These are phyloP conservation scores for Solenodon paradoxus DNA, from an alignment of 2,113 vertebrate genomes.

Conservation along the genomic window DNA sequence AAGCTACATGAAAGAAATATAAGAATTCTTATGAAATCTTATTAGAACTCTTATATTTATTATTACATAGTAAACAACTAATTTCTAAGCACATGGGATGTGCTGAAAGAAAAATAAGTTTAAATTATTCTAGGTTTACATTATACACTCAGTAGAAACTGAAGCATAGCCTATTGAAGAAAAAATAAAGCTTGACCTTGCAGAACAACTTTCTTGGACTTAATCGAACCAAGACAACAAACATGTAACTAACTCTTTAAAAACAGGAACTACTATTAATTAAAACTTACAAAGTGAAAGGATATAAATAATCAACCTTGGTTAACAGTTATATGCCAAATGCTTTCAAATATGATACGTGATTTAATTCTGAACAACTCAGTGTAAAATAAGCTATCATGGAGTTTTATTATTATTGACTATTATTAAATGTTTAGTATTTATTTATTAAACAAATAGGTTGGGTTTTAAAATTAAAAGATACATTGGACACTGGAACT, in stretches of 20 bases:
- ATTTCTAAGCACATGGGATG: background rate
- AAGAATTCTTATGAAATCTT: background rate
- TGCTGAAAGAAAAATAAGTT: background rate
- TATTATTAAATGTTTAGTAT: background rate
- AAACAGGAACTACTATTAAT: background rate
- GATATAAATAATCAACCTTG: background rate
- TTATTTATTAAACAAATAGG: background rate
- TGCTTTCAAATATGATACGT: background rate
- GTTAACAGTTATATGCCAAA: background rate
- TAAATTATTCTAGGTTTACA: background rate
- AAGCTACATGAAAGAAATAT: background rate
- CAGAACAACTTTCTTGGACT: background rate
- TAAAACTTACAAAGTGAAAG: background rate
- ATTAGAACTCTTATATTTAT: no score
- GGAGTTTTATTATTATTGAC: no score
- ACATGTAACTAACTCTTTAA: background rate
- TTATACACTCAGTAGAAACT: background rate
- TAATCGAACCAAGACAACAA: background rate
- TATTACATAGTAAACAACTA: no score
- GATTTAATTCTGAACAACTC: background rate
- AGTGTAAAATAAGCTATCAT: background rate
- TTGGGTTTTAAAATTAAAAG: background rate
- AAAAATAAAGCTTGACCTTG: background rate
- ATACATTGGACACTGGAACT: no score
- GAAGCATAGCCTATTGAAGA: background rate